Base-by-base conservation (phyloP, 2,797 vertebrate genomes). In the Siniperca undulata region DNA sequence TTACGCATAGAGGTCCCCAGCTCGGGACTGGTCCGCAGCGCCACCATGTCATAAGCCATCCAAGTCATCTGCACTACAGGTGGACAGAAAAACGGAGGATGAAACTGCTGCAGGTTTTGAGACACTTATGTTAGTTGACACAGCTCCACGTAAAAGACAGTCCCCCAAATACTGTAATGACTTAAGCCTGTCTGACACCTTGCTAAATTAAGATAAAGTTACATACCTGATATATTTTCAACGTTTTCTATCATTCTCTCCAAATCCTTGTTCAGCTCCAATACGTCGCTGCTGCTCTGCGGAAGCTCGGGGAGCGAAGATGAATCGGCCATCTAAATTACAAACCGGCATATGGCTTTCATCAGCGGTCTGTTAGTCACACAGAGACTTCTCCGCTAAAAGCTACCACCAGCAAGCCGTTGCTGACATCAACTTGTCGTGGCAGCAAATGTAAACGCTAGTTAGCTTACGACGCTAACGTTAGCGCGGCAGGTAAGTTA, bases 11-110 rank as follows among this genome's bases (percentile, higher is more conserved):
- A 91, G 8, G 82, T 90, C 2, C 55, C 81, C 74, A 97, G 82
- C 3, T 95, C 91, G 17, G 97, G 97, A 86, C 94, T 93, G 79
- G 96, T 97, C 46, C 96, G 93, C 56, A 96, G 84, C 0, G 95
- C 92, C 64, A 96, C 95, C 93, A 96, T 94, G 88, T 98, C 96
- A 2, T 98, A 98, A 3, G 94, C 90, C 96, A 98, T 96, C 95
- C 95, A 97, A 0, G 95, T 95, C 66, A 96, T 80, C 72, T 95
- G 95, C 78, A 97, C 98, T 99, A 50, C 80, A 81, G 73, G 67
- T 78, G 91, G 7, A 80, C 55, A 82, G 2, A 61, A 70, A 78
- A 20, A n/a, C 7, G 11, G 48, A 20, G 2, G 36, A 20, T 61
- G 16, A 19, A 5, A 12, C 0, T 3, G 24, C 50, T 44, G 5